Base-by-base conservation (phyloP, 2,113 vertebrate species). In the Epinephelus lanceolatus region DNA sequence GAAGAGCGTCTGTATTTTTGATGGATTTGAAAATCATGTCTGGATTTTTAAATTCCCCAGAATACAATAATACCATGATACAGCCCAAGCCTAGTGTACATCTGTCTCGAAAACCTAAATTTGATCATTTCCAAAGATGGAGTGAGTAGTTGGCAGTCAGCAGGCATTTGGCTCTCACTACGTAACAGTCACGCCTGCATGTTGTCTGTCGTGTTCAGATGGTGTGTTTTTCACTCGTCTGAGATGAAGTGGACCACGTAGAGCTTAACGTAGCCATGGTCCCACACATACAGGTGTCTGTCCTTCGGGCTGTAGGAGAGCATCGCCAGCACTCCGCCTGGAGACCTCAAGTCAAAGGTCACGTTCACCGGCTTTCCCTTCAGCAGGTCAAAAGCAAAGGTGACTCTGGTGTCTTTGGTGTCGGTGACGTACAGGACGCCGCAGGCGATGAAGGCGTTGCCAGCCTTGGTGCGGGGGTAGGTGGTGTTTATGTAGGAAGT, bases 351-450 rank as follows among this genome's bases (percentile, higher is more conserved):
- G 70, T 96, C 95, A 85, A 99, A 97, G 88, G 96, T 98, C 9
- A 95, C 92, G 5, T 97, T 96, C 6, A 99, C 85, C 3, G 96
- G 96, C 78, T 96, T 96, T 49, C 89, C 93, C 88, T 96, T 96
- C 63, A 99, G 70, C 71, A 99, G 93, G 83, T 99, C 97, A 69
- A 97, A 98, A 23, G 97, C 97, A 74, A 97, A 98, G 0, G 96
- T 96, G 76, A 99, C 94, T 71, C 94, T 95, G 45, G 55, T 89
- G 76, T 99, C 97, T 80, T 97, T 98, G 21, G 96, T 97, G 90
- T 99, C 98, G 0, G 97, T 99, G 66, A 99, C 95, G 0, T 99
- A 99, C 18, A 99, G 95, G 80, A 99, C 82, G 0, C 98, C 97
- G 3, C 86, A 96, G 0, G 97, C 96, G 10, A 99, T 93, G 89